A percentile compares a stretch with the other conserved stretches of the same genome.
These are phyloP conservation scores for Ectropis crepuscularia DNA, from an alignment of 2,888 invertebrate genomes.

Conservation along the genomic window DNA sequence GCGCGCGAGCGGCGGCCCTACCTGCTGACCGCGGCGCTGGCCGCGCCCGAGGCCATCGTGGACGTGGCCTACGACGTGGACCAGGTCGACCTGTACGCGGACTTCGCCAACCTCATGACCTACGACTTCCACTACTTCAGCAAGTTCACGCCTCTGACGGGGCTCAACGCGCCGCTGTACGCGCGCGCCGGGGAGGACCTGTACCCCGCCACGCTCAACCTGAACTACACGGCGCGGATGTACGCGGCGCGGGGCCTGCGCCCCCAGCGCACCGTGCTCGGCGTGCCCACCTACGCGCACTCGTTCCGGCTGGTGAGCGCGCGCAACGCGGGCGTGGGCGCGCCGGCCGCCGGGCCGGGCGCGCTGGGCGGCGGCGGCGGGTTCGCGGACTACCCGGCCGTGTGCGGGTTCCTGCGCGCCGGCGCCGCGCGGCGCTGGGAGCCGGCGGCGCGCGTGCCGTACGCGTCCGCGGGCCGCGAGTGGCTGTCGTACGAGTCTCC, in stretches of 20 bases:
- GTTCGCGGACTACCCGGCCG: constrained; percentile 88
- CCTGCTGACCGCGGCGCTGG: constrained; percentile 91
- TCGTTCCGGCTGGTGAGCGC: constrained; percentile 89
- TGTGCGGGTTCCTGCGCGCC: constrained; percentile 87
- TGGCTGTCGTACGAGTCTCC: constrained; percentile 94
- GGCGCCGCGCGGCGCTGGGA: constrained; percentile 86
- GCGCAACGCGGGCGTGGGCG: constrained; percentile 87
- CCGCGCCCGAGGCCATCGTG: constrained; percentile 90
- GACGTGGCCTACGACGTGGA: constrained; percentile 91
- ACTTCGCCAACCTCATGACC: constrained; percentile 95
- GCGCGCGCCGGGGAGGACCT: constrained; percentile 84
- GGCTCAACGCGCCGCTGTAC: constrained; percentile 93
- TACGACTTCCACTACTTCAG: constrained; percentile 95
- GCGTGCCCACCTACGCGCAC: constrained; percentile 95
- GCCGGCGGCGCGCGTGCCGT: constrained; percentile 90
- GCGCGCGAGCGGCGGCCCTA: constrained; percentile 84
- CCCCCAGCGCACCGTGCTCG: constrained; percentile 90
- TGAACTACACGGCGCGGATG: constrained; percentile 92
- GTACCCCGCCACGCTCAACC: constrained; percentile 89
- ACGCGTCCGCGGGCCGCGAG: constrained; percentile 87
- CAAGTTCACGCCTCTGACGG: constrained; percentile 91
- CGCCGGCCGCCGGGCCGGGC: constrained; percentile 90
- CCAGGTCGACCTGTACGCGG: constrained; percentile 91
- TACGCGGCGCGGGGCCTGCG: constrained; percentile 91
- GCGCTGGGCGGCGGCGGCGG: constrained; percentile 86